These are phyloP conservation scores for Lasiurus borealis DNA, from an alignment of 2,113 vertebrate species.

Conservation along the genomic window DNA sequence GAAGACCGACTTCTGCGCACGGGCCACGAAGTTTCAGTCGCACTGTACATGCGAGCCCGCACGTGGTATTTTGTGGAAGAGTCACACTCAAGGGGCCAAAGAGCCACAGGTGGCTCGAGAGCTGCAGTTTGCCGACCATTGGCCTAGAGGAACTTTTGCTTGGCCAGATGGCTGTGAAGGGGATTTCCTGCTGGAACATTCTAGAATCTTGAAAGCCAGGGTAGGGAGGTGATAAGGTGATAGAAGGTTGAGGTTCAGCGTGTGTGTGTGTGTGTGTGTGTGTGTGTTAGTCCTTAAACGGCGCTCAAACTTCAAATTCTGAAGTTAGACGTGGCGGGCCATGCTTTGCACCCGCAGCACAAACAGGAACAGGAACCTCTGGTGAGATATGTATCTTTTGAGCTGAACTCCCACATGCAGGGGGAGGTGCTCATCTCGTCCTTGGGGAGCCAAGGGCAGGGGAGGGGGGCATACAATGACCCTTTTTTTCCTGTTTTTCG, in stretches of 20 bases:
- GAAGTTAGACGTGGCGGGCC: neutral
- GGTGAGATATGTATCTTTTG: neutral
- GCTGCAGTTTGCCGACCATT: no score
- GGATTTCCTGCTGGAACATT: neutral
- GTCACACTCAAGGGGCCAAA: no score
- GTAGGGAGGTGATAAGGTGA: neutral
- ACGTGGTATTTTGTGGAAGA: no score
- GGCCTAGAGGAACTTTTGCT: neutral
- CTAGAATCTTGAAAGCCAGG: constrained; percentile 14
- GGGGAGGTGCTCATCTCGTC: neutral
- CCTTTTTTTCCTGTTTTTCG: neutral
- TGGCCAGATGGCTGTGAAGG: neutral
- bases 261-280: neutral
- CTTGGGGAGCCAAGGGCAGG: neutral
- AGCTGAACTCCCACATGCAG: neutral
- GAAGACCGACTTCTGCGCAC: no score
- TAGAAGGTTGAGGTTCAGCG: neutral
- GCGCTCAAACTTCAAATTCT: neutral
- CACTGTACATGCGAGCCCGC: no score
- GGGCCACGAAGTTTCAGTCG: no score
- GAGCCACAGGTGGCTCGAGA: no score
- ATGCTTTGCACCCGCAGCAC: neutral
- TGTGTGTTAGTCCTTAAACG: neutral
- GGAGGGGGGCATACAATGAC: neutral
- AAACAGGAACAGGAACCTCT: fast-evolving